Conservation (phyloP, 2,888 invertebrate species). For the Chaetoderma sp. region DNA sequence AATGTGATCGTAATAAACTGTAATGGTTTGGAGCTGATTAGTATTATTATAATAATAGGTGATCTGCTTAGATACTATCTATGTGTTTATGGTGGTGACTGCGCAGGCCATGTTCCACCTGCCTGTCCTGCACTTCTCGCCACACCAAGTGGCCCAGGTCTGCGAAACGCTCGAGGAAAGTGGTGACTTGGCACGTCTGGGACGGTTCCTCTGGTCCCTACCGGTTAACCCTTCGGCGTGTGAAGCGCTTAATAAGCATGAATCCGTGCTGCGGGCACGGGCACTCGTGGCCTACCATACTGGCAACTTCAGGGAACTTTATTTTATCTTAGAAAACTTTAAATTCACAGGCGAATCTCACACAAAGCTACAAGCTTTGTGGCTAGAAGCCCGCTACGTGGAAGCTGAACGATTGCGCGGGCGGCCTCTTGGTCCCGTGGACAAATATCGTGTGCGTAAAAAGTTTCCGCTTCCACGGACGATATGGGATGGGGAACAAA, state of each 20-base stretch:
- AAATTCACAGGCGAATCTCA: conserved; percentile 91
- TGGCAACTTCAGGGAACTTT: conserved; percentile 88
- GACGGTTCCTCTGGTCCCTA: conserved; percentile 88
- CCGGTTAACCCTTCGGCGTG: conserved; percentile 88
- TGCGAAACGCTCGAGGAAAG: conserved; percentile 72
- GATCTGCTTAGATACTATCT: no score
- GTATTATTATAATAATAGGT: no score
- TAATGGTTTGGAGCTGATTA: no score
- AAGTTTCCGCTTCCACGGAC: conserved; percentile 92
- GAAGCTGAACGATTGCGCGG: conserved; percentile 92
- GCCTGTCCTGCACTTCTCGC: conserved; percentile 64
- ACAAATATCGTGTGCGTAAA: conserved; percentile 92
- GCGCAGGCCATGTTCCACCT: conserved; percentile 49
- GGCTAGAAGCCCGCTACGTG: conserved; percentile 94
- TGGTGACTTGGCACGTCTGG: conserved; percentile 74
- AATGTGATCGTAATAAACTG: no score
- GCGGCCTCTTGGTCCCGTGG: conserved; percentile 91
- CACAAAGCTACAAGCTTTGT: conserved; percentile 88
- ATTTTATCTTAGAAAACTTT: conserved; percentile 89
- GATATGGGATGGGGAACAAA: conserved; percentile 96
- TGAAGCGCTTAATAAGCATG: conserved; percentile 83
- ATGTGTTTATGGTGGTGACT: no score
- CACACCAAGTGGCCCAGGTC: conserved; percentile 68
- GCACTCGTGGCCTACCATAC: conserved; percentile 92
- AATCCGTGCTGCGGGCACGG: conserved; percentile 86